Percentiles rank a stretch among this genome's conserved stretches.
These are phyloP conservation scores for Aricia artaxerxes DNA, from an alignment of 2,888 invertebrate species.

Conservation along the genomic window DNA sequence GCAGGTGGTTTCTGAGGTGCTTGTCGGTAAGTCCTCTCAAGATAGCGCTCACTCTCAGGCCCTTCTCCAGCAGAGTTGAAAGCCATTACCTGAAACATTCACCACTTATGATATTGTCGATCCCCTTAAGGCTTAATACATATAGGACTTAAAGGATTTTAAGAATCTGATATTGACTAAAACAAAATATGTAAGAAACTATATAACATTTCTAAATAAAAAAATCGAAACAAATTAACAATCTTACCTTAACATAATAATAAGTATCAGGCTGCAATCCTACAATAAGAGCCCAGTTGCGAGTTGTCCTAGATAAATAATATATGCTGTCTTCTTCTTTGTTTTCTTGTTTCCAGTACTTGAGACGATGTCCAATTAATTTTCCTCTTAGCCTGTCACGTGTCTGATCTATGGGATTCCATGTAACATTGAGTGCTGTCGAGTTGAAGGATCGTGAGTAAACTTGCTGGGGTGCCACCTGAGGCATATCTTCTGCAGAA, in stretches of 20 bases:
- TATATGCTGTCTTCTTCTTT: constrained; percentile 90
- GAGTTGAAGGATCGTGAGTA: constrained; percentile 91
- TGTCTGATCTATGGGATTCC: constrained; percentile 92
- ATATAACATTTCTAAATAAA: background rate
- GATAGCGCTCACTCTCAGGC: constrained; percentile 94
- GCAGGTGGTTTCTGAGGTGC: constrained; percentile 97
- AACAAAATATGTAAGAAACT: background rate
- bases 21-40: constrained; percentile 93
- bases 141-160: background rate
- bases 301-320: constrained; percentile 90
- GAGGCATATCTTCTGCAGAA: constrained; percentile 96
- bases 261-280: constrained; percentile 95
- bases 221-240: background rate
- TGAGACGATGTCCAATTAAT: constrained; percentile 94
- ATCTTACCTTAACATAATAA: constrained; percentile 90
- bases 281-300: constrained; percentile 93
- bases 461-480: constrained; percentile 92
- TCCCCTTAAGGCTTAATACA: background rate
- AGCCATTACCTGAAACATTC: constrained; percentile 85
- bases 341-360: constrained; percentile 92
- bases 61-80: constrained; percentile 98
- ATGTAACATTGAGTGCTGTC: constrained; percentile 94
- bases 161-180: background rate
- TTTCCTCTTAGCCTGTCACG: constrained; percentile 92
- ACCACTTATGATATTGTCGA: background rate